Conservation (phyloP, 2,888 invertebrate genomes). For the Yponomeuta sedellus region DNA sequence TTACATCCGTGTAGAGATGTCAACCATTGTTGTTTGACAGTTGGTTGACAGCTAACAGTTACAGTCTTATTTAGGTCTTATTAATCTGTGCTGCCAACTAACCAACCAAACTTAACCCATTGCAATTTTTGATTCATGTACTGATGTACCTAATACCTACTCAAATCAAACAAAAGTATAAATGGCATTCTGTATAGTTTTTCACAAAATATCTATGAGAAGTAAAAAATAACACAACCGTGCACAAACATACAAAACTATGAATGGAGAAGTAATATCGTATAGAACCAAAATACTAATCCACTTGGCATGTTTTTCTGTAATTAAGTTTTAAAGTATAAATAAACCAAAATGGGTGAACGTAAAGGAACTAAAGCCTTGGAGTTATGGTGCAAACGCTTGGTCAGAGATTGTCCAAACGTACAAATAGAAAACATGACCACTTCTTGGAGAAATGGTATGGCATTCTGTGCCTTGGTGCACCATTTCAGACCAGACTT, state of each 20-base stretch:
- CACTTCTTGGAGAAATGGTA: slow-evolving; percentile 95
- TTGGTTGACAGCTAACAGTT: too few relatives aligned
- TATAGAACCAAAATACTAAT: background rate
- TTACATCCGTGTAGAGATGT: too few relatives aligned
- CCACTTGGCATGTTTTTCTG: too few relatives aligned
- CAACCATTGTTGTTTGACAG: background rate
- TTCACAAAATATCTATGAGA: background rate
- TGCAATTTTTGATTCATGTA: background rate
- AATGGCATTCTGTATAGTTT: too few relatives aligned
- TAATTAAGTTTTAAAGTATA: background rate
- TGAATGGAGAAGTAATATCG: background rate
- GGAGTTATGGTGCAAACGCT: slow-evolving; percentile 93
- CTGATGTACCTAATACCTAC: too few relatives aligned
- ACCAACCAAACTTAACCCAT: background rate
- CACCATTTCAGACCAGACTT: slow-evolving; percentile 97
- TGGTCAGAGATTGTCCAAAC: slow-evolving; percentile 92
- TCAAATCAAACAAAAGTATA: background rate
- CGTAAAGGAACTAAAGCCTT: slow-evolving; percentile 92
- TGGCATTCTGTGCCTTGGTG: slow-evolving; percentile 97
- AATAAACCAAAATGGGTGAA: slow-evolving; percentile 80
- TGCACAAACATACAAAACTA: background rate
- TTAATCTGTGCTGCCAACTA: background rate
- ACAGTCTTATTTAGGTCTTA: too few relatives aligned
- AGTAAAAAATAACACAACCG: background rate
- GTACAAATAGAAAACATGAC: slow-evolving; percentile 96